Conservation (phyloP, 2,888 invertebrate species). For the Neoaliturus tenellus region DNA sequence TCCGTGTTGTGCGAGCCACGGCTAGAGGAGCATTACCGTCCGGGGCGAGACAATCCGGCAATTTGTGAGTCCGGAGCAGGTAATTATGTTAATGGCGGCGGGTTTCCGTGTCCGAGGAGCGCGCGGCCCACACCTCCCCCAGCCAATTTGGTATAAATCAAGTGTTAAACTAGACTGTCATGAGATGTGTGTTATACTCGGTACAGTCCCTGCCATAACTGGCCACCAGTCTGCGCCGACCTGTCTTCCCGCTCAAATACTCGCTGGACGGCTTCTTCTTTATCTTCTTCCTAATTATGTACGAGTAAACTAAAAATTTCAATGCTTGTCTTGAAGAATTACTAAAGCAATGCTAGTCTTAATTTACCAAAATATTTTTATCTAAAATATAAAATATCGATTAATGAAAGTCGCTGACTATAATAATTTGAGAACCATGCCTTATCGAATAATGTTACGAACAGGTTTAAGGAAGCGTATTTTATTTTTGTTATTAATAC, state of each 20-base stretch:
- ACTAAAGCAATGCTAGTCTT: too few relatives aligned
- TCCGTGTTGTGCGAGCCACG: background rate
- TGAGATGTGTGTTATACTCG: conserved; percentile 49
- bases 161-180: conserved; percentile 48
- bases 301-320: too few relatives aligned
- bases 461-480: too few relatives aligned
- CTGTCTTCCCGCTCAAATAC: background rate
- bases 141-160: conserved; percentile 51
- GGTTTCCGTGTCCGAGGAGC: conserved; percentile 44
- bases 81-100: conserved; percentile 46
- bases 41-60: conserved; percentile 37
- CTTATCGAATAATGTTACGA: too few relatives aligned
- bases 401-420: too few relatives aligned
- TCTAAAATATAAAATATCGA: too few relatives aligned
- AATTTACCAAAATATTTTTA: too few relatives aligned
- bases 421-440: too few relatives aligned
- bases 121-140: conserved; percentile 47
- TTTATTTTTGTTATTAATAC: too few relatives aligned
- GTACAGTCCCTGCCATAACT: conserved; percentile 22
- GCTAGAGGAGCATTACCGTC: conserved; percentile 21
- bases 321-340: too few relatives aligned
- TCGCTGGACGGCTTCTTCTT: too few relatives aligned
- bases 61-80: conserved; percentile 46
- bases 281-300: too few relatives aligned
- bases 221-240: background rate